Percentiles rank a stretch among this genome's conserved stretches.
phyloP scores from a whole-genome alignment of 2,797 vertebrate genomes.

The Microtus californicus region DNA sequence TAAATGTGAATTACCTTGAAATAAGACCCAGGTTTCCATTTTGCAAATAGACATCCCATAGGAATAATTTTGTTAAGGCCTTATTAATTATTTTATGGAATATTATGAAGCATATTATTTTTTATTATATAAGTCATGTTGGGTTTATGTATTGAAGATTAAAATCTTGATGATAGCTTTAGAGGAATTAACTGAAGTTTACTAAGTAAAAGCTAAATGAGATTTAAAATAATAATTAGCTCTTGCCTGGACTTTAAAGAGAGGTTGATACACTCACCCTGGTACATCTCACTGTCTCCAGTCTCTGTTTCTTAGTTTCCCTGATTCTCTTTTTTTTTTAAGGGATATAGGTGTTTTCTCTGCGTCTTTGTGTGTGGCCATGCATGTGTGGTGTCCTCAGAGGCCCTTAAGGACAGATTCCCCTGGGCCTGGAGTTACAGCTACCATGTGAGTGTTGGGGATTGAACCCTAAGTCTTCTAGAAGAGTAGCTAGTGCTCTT shows the following conservation, averaged over 20 bases:
- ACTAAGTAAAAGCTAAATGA: slow-evolving; percentile 10
- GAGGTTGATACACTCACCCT: background rate
- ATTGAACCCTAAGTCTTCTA: background rate
- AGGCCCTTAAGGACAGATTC: background rate
- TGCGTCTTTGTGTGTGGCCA: background rate
- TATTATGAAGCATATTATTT: slow-evolving; percentile 14
- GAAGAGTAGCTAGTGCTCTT: background rate
- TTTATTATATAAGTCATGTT: background rate
- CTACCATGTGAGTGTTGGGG: background rate
- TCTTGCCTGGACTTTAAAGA: background rate
- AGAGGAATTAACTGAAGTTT: background rate
- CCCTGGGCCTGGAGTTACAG: background rate
- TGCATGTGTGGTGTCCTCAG: background rate
- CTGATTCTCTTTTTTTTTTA: background rate
- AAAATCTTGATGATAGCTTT: slow-evolving; percentile 44
- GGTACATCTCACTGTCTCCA: background rate
- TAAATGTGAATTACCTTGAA: slow-evolving; percentile 35
- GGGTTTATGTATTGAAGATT: background rate
- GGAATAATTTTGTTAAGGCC: background rate
- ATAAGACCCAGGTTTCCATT: slow-evolving; percentile 27
- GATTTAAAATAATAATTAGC: slow-evolving; percentile 11
- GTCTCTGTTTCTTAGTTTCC: background rate
- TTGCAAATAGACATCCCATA: background rate
- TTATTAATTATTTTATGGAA: slow-evolving; percentile 44
- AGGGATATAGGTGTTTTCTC: background rate